These are phyloP conservation scores for Palythoa heliodiscus DNA, from an alignment of 92 coral and sea anemone genomes.

Conservation along the genomic window DNA sequence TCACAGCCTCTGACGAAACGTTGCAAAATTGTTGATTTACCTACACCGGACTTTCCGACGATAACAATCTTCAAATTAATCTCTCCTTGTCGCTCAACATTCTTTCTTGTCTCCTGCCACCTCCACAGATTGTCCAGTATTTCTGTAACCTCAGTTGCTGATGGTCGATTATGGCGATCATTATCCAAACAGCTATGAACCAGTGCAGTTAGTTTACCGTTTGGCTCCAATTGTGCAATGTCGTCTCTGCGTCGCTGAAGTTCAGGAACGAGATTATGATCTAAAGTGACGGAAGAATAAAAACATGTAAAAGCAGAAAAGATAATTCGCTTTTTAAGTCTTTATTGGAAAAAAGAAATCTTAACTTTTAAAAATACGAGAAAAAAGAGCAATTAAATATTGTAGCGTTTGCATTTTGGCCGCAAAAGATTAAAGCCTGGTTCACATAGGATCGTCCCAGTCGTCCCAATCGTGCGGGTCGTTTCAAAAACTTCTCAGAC, in stretches of 20 bases:
- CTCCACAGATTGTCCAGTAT: constrained; percentile 41
- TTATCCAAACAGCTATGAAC: constrained; percentile 61
- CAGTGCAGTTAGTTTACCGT: constrained; percentile 24
- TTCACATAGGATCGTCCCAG: too few relatives aligned
- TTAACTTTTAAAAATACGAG: too few relatives aligned
- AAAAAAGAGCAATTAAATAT: too few relatives aligned
- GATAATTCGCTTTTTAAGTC: too few relatives aligned
- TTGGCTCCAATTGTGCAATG: constrained; percentile 46
- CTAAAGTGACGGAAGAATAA: not conserved
- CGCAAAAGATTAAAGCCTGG: too few relatives aligned
- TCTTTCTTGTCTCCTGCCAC: constrained; percentile 43
- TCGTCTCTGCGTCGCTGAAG: constrained; percentile 49
- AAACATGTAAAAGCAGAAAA: too few relatives aligned
- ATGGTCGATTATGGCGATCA: constrained; percentile 49
- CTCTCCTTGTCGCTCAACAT: not conserved
- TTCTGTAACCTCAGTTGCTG: constrained; percentile 28
- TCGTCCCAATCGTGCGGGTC: too few relatives aligned
- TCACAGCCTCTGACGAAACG: constrained; percentile 2
- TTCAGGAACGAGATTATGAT: constrained; percentile 49
- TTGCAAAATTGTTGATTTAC: constrained; percentile 48
- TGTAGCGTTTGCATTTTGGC: too few relatives aligned
- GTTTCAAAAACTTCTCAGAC: too few relatives aligned
- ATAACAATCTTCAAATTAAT: constrained; percentile 13
- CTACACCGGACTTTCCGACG: constrained; percentile 49
- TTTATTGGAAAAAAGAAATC: too few relatives aligned